Conservation (phyloP, 1,140 invertebrate genomes). For the Drosophila pruinosa region DNA sequence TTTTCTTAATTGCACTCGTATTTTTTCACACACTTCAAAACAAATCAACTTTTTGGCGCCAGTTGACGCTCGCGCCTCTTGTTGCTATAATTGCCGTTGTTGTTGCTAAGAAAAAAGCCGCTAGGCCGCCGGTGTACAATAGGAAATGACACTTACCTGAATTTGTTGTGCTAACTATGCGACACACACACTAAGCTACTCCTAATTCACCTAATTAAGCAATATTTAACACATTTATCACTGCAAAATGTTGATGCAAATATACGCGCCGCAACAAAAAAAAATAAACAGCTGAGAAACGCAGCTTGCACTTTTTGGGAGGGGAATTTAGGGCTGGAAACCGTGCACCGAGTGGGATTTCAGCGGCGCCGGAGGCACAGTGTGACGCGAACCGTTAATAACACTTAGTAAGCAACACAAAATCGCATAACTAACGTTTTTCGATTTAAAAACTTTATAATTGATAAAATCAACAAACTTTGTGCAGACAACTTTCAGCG, state of each 20-base stretch:
- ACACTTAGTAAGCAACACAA: not conserved
- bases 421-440: not conserved
- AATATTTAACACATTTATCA: slow-evolving; percentile 19
- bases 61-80: not conserved
- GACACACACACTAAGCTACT: not conserved
- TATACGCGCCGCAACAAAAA: slow-evolving; percentile 6
- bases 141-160: slow-evolving; percentile 32
- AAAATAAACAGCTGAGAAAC: slow-evolving; percentile 30
- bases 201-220: slow-evolving; percentile 1
- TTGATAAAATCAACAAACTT: slow-evolving; percentile 16
- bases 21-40: slow-evolving; percentile 6
- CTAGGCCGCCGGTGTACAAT: not conserved
- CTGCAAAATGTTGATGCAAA: slow-evolving; percentile 15
- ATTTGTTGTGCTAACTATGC: slow-evolving; percentile 7
- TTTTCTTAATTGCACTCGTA: slow-evolving; percentile 1
- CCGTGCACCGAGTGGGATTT: slow-evolving; percentile 43
- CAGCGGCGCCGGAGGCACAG: slow-evolving; percentile 40
- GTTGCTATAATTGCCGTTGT: slow-evolving; percentile 3
- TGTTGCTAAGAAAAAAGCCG: slow-evolving; percentile 23
- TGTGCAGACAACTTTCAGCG: slow-evolving; percentile 1
- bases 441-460: slow-evolving; percentile 17
- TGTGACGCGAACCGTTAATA: not conserved
- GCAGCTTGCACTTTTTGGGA: slow-evolving; percentile 1
- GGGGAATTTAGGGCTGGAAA: not conserved
- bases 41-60: slow-evolving; percentile 38